These are phyloP conservation scores for Plutomurus gul DNA, from an alignment of 1,140 invertebrate genomes.

Conservation along the genomic window DNA sequence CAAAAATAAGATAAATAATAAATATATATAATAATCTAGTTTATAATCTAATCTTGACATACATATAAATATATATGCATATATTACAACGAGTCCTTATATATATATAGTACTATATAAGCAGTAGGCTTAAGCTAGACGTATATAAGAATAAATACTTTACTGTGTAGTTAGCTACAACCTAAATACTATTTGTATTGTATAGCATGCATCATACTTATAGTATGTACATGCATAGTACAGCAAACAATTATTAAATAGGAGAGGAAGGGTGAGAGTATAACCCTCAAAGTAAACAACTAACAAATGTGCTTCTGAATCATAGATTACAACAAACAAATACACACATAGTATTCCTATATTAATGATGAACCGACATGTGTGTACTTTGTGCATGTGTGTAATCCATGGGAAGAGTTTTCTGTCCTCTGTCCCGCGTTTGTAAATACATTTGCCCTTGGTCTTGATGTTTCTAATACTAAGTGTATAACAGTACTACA, in stretches of 20 bases:
- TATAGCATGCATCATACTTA: not conserved
- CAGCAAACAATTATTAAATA: not conserved
- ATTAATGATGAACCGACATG: constrained; percentile 9
- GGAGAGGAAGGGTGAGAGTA: not conserved
- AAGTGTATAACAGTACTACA: not conserved
- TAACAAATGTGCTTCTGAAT: constrained; percentile 29
- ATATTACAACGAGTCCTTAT: too few species aligned
- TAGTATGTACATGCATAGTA: not conserved
- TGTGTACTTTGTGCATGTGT: too few species aligned
- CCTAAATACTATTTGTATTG: too few species aligned
- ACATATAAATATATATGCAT: too few species aligned
- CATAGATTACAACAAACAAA: constrained; percentile 1
- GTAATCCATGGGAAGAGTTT: constrained; percentile 16
- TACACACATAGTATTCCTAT: constrained; percentile 24
- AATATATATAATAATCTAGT: too few species aligned
- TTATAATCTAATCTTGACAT: too few species aligned
- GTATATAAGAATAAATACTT: too few species aligned
- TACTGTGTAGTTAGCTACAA: too few species aligned
- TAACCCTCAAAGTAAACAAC: constrained; percentile 11
- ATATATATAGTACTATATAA: too few species aligned
- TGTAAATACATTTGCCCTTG: constrained; percentile 1
- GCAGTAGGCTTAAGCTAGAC: too few species aligned
- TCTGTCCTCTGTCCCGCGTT: not conserved
- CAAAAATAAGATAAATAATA: too few species aligned
- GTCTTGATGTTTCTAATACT: not conserved